Percentiles rank a stretch among this genome's conserved stretches.
Evolutionary conservation across 2,797 vertebrate genomes (phyloP).

Genomic region (Harpagifer antarcticus): DNA sequence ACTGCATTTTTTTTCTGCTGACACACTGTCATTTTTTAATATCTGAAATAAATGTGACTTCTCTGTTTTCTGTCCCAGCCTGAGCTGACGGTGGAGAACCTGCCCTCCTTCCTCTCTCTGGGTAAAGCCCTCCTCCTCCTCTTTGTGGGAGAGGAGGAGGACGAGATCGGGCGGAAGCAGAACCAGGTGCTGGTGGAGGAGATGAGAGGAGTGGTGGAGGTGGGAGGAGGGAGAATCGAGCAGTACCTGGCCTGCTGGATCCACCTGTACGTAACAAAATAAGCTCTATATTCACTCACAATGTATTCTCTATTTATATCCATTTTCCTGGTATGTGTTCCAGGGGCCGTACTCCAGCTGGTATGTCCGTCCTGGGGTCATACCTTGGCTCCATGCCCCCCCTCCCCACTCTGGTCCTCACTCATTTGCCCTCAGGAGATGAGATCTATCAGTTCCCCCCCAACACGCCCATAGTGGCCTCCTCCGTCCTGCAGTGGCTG

Average conservation of each 20-base stretch:
- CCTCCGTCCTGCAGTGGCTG: constrained; percentile 88
- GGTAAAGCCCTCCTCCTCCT: constrained; percentile 90
- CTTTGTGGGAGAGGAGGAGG: constrained; percentile 88
- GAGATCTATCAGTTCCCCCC: constrained; percentile 91
- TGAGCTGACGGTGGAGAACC: constrained; percentile 92
- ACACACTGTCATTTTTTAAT: no score
- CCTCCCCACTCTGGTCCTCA: constrained; percentile 89
- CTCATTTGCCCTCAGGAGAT: constrained; percentile 80
- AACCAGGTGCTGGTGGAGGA: constrained; percentile 75
- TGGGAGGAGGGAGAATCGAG: constrained; percentile 54
- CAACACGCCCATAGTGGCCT: constrained; percentile 78
- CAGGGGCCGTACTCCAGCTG: constrained; percentile 89
- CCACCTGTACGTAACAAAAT: constrained; percentile 87
- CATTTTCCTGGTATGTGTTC: constrained; percentile 17
- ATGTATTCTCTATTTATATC: no score
- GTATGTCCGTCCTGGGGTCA: constrained; percentile 84
- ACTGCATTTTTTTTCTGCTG: no score
- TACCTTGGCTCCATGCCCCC: constrained; percentile 87
- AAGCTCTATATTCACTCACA: no score
- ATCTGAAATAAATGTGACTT: no score
- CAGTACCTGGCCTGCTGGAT: constrained; percentile 89
- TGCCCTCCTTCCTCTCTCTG: constrained; percentile 86
- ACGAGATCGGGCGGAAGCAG: constrained; percentile 68
- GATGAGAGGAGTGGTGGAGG: constrained; percentile 64
- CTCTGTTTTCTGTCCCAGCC: constrained; percentile 81